These are phyloP conservation scores for Xyrauchen texanus DNA, from an alignment of 2,113 vertebrate genomes.

Conservation along the genomic window DNA sequence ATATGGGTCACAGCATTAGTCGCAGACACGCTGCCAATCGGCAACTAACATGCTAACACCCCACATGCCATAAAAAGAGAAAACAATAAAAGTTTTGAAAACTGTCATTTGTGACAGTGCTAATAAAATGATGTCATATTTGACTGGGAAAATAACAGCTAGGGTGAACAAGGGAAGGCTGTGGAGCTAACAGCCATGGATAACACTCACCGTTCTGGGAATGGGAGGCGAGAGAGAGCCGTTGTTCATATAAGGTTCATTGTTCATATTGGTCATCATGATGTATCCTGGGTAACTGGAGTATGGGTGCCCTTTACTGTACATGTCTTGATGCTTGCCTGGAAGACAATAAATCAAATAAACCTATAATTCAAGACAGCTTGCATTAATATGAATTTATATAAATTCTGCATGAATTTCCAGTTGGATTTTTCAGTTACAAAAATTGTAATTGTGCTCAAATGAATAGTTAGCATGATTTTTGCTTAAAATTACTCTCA, in stretches of 20 bases:
- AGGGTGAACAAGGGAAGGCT: not conserved
- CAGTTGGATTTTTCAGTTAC: no score
- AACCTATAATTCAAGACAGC: not conserved
- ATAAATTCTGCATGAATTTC: no score
- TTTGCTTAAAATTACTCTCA: not conserved
- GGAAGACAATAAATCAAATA: constrained; percentile 37
- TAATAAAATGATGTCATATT: no score
- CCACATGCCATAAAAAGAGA: not conserved
- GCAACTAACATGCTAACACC: not conserved
- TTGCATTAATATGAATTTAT: not conserved
- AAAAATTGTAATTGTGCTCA: no score
- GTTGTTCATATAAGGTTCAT: constrained; percentile 95
- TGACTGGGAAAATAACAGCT: not conserved
- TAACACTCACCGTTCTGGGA: constrained; percentile 92
- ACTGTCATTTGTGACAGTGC: not conserved
- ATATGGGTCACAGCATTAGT: constrained; percentile 32
- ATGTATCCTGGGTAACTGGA: constrained; percentile 94
- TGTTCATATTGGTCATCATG: constrained; percentile 98
- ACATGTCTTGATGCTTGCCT: constrained; percentile 93
- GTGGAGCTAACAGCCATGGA: not conserved
- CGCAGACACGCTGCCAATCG: not conserved
- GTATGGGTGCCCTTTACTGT: constrained; percentile 91
- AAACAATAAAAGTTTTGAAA: constrained; percentile 3
- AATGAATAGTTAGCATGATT: no score
- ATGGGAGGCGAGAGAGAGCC: constrained; percentile 97